A percentile compares a stretch with the other conserved stretches of the same genome.
phyloP scores from a whole-genome alignment of 1,140 invertebrate genomes.

The Telenomus remus region DNA sequence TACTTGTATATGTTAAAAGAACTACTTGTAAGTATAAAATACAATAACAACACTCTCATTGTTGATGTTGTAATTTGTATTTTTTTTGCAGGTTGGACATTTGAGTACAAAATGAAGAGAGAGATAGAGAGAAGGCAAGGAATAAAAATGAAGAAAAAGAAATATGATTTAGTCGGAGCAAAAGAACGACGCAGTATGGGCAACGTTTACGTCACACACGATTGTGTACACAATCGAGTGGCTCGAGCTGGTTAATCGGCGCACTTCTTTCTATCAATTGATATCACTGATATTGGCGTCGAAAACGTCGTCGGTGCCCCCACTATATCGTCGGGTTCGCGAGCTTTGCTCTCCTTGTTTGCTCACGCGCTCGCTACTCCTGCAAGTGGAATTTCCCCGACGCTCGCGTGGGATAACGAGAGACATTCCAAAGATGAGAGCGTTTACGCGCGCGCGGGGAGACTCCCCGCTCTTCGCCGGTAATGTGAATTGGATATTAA shows the following conservation, averaged over 20 bases:
- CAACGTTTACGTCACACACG: constrained; percentile 10
- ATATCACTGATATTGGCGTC: constrained; percentile 31
- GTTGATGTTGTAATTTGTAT: no score
- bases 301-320: constrained; percentile 18
- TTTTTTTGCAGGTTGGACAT: no score
- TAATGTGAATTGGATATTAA: constrained; percentile 48
- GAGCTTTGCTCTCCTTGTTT: constrained; percentile 34
- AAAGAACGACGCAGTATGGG: constrained; percentile 12
- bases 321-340: background rate
- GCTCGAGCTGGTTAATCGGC: constrained; percentile 20
- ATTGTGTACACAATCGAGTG: constrained; percentile 1
- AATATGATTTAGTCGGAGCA: background rate
- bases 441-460: constrained; percentile 31
- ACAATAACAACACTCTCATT: no score
- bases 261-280: constrained; percentile 33
- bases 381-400: constrained; percentile 58
- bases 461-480: constrained; percentile 16
- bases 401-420: constrained; percentile 52
- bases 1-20: no score
- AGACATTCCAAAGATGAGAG: constrained; percentile 53
- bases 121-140: background rate
- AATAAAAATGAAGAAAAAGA: background rate
- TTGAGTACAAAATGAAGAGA: no score
- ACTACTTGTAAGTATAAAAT: no score
- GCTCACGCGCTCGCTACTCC: constrained; percentile 31